Percentiles rank a stretch among this genome's conserved stretches.
These are phyloP conservation scores for Periophthalmodon schlosseri DNA, from an alignment of 2,113 vertebrate species.

Conservation along the genomic window DNA sequence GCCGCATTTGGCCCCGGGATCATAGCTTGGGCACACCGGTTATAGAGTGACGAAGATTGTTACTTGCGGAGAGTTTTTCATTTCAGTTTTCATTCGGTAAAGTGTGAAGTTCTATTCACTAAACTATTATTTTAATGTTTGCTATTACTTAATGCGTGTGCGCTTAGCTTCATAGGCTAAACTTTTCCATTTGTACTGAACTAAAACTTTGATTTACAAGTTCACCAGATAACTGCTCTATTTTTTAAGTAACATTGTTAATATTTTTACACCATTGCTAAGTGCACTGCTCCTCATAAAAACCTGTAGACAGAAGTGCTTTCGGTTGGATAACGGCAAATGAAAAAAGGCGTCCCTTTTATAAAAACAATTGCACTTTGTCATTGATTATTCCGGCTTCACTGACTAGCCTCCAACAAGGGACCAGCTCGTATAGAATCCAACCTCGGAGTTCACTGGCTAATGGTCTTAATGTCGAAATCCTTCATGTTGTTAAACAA, in stretches of 20 bases:
- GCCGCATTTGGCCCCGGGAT: too few species aligned
- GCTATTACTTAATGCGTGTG: background rate
- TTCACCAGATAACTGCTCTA: background rate
- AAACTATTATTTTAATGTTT: too few species aligned
- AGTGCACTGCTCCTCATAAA: background rate
- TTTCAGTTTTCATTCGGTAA: too few species aligned
- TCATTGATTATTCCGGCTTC: background rate
- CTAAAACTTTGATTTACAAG: background rate
- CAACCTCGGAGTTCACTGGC: background rate
- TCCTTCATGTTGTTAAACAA: conserved; percentile 5
- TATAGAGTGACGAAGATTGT: too few species aligned
- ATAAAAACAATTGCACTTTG: background rate
- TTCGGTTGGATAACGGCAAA: background rate
- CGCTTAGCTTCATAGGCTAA: background rate
- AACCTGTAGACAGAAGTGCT: background rate
- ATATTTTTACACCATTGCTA: background rate
- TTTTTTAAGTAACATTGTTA: background rate
- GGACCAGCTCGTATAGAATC: background rate
- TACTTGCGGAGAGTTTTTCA: too few species aligned
- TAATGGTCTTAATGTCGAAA: background rate
- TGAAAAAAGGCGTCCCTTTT: background rate
- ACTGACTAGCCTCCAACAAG: background rate
- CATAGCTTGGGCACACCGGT: too few species aligned
- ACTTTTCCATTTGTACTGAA: background rate
- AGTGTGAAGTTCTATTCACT: too few species aligned